These are phyloP conservation scores for Antigone vipio DNA, from an alignment of 2,113 vertebrate genomes.

Conservation along the genomic window DNA sequence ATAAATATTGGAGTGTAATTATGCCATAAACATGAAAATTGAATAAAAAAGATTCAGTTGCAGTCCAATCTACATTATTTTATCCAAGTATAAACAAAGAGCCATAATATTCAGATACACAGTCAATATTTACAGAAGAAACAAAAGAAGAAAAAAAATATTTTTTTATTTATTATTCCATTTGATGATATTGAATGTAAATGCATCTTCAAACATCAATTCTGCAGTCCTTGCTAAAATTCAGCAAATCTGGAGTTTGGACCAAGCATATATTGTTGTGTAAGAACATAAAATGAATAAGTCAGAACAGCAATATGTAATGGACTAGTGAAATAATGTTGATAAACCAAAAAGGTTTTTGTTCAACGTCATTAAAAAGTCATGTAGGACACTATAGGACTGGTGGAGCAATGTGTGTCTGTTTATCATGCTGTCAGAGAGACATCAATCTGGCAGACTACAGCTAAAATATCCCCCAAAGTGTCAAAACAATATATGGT, in stretches of 20 bases:
- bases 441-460: not conserved
- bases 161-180: no score
- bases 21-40: not conserved
- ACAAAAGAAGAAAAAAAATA: not conserved
- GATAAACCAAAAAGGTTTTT: not conserved
- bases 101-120: not conserved
- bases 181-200: not conserved
- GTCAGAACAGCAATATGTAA: not conserved
- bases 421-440: constrained; percentile 8
- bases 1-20: not conserved
- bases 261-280: not conserved
- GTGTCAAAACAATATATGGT: not conserved
- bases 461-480: not conserved
- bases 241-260: not conserved
- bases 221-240: not conserved
- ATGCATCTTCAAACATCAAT: not conserved
- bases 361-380: not conserved
- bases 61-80: not conserved
- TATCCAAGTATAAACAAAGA: not conserved
- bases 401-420: not conserved
- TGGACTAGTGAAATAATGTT: not conserved
- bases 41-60: not conserved
- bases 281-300: not conserved
- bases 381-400: not conserved
- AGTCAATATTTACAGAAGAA: not conserved